Evolutionary conservation across 1,140 invertebrate genomes (phyloP).

Genomic region (Penaeus japonicus): DNA sequence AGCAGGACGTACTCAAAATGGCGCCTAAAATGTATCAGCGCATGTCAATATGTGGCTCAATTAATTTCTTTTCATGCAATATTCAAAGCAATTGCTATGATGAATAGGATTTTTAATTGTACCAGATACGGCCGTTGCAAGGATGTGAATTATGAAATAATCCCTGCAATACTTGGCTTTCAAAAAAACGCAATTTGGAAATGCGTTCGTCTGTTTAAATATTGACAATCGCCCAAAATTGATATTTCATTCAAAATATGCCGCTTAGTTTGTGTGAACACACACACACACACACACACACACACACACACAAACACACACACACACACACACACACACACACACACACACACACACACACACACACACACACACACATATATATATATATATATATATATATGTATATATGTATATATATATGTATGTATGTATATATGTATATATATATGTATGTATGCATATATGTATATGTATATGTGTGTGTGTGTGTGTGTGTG

Average conservation of each 20-base stretch:
- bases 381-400: neutral
- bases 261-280: neutral
- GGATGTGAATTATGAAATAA: too few species aligned
- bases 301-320: neutral
- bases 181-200: too few species aligned
- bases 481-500: neutral
- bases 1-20: too few species aligned
- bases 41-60: too few species aligned
- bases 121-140: too few species aligned
- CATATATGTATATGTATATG: neutral
- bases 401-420: neutral
- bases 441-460: neutral
- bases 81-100: too few species aligned
- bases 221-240: neutral
- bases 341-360: neutral
- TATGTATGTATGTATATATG: neutral
- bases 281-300: neutral
- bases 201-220: neutral
- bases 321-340: neutral
- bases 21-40: too few species aligned
- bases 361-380: neutral
- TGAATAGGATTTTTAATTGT: too few species aligned
- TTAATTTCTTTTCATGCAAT: too few species aligned
- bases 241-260: neutral
- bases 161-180: too few species aligned